Conservation (phyloP, 1,140 invertebrate species). For the Heliconius himera region DNA sequence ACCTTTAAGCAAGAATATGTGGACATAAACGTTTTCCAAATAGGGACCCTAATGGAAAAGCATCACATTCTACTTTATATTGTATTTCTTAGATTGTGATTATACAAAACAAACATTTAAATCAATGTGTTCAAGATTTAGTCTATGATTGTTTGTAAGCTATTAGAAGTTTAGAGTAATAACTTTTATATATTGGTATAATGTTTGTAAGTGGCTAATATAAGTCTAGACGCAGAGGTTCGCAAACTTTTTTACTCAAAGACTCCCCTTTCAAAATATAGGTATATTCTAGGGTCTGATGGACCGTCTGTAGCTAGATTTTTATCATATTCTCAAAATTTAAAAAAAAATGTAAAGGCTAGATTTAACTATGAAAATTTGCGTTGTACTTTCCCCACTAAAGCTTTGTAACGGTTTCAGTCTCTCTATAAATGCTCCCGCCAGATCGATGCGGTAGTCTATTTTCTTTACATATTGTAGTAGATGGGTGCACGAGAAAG, state of each 20-base stretch:
- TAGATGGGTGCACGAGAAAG: neutral
- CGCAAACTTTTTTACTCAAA: too few species aligned
- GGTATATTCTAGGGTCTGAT: too few species aligned
- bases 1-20: neutral
- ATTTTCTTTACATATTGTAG: neutral
- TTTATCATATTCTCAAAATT: too few species aligned
- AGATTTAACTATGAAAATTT: too few species aligned
- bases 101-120: neutral
- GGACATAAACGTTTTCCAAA: neutral
- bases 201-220: neutral
- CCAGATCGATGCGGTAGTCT: neutral
- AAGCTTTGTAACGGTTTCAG: neutral
- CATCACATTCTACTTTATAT: neutral
- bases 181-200: neutral
- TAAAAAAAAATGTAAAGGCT: too few species aligned
- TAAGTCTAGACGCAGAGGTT: too few species aligned
- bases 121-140: neutral
- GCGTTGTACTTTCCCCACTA: neutral
- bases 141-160: neutral
- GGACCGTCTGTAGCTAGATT: too few species aligned
- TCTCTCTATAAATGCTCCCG: neutral
- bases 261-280: too few species aligned
- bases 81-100: neutral
- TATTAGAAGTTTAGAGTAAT: neutral
- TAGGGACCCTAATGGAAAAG: constrained; percentile 2